A percentile compares a stretch with the other conserved stretches of the same genome.
These are phyloP conservation scores for Taenioides sp. DNA, from an alignment of 2,797 vertebrate species.

Conservation along the genomic window DNA sequence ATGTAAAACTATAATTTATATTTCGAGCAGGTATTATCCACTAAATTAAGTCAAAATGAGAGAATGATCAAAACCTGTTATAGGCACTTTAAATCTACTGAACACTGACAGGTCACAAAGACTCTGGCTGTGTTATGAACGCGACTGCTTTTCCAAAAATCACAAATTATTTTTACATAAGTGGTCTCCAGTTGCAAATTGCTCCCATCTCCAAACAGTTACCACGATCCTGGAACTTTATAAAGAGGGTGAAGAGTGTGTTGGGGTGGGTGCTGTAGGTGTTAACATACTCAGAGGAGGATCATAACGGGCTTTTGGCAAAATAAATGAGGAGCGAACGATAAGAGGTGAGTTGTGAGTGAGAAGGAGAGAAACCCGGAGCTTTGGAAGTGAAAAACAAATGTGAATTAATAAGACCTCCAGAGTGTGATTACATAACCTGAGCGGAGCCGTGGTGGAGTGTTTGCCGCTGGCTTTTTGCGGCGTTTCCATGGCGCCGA, in stretches of 20 bases:
- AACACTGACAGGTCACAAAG: background rate
- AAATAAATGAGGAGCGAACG: conserved; percentile 17
- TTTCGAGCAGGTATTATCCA: too few species aligned
- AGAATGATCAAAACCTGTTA: too few species aligned
- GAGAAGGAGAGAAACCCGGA: conserved; percentile 55
- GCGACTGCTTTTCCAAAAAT: background rate
- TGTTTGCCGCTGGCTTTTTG: conserved; percentile 43
- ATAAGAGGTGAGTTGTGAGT: conserved; percentile 38
- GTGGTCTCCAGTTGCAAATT: background rate
- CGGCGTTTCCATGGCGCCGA: conserved; percentile 61
- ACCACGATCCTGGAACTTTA: conserved; percentile 42
- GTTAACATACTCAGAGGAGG: conserved; percentile 53
- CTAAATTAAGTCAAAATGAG: too few species aligned
- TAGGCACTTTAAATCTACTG: background rate
- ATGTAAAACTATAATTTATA: too few species aligned
- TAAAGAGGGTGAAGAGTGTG: conserved; percentile 40
- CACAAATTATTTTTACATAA: background rate
- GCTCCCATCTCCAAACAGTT: background rate
- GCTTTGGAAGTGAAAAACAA: conserved; percentile 59
- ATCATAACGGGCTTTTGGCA: conserved; percentile 34
- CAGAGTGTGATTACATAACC: conserved; percentile 64
- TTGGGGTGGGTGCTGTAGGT: conserved; percentile 40
- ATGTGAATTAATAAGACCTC: conserved; percentile 73
- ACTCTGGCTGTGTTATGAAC: background rate
- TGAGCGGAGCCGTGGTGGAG: conserved; percentile 39